Conservation (phyloP, 2,888 invertebrate species). For the Tetheella fluctuosa region DNA sequence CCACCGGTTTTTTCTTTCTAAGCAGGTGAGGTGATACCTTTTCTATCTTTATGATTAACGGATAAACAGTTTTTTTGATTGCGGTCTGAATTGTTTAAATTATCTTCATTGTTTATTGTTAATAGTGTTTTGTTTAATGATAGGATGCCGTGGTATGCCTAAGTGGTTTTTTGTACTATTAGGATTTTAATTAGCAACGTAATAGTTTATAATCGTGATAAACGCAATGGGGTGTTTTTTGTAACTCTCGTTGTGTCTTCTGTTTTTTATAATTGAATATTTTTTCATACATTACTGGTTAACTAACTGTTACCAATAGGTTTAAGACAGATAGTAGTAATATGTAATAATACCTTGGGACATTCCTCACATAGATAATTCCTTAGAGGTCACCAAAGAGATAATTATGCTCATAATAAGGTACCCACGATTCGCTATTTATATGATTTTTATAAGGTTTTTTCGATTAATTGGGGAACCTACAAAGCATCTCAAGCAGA, state of each 20-base stretch:
- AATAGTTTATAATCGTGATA: constrained; percentile 1
- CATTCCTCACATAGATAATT: not conserved
- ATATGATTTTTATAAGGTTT: too few relatives aligned
- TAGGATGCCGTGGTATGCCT: constrained; percentile 24
- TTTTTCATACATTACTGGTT: not conserved
- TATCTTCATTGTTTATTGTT: constrained; percentile 36
- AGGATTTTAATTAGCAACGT: constrained; percentile 28
- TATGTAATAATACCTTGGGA: too few relatives aligned
- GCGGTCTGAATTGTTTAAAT: constrained; percentile 26
- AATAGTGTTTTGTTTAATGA: constrained; percentile 38
- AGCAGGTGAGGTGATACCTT: constrained; percentile 13
- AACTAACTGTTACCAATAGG: not conserved
- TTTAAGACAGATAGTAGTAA: too few relatives aligned
- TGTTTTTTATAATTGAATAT: not conserved
- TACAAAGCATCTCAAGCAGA: too few relatives aligned
- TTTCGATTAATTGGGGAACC: too few relatives aligned
- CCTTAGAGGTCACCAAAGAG: not conserved
- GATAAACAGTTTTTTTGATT: constrained; percentile 24
- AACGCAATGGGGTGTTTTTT: constrained; percentile 6
- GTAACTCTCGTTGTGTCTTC: not conserved
- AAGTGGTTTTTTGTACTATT: constrained; percentile 26
- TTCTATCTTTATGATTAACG: constrained; percentile 16
- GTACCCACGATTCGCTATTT: too few relatives aligned
- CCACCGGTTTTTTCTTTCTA: constrained; percentile 7
- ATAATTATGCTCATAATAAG: too few relatives aligned